Percentiles rank a stretch among this genome's conserved stretches.
These are phyloP conservation scores for Montifringilla adamsi DNA, from an alignment of 2,113 vertebrate species.

Conservation along the genomic window DNA sequence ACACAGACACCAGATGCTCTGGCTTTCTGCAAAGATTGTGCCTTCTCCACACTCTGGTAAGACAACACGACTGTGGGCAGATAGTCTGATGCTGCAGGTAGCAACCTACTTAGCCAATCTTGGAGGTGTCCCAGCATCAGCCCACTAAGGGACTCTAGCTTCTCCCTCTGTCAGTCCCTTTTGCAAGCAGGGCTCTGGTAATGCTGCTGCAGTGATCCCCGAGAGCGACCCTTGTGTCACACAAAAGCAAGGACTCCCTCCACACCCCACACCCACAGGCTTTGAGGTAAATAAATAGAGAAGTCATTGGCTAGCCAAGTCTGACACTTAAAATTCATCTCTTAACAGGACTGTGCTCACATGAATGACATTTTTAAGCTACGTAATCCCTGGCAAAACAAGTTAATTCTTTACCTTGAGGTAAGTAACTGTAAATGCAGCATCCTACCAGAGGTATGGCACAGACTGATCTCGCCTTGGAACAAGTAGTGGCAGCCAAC, in stretches of 20 bases:
- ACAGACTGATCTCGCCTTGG: not conserved
- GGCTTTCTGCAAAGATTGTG: not conserved
- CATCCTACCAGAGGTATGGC: not conserved
- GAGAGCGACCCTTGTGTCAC: not conserved
- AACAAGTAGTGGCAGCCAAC: conserved; percentile 4
- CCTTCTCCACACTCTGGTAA: not conserved
- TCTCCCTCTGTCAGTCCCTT: not conserved
- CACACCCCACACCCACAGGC: not conserved
- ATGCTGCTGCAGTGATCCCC: not conserved
- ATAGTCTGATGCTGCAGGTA: not conserved
- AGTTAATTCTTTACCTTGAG: not conserved
- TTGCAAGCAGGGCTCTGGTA: not conserved
- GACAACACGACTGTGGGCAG: not conserved
- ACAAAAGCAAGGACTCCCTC: not conserved
- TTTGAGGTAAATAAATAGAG: not conserved
- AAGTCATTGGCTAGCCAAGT: not conserved
- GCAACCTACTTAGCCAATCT: not conserved
- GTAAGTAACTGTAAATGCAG: conserved; percentile 15
- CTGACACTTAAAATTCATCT: not conserved
- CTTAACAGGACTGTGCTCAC: not conserved
- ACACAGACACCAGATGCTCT: not conserved
- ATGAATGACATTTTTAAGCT: not conserved
- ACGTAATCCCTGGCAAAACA: conserved; percentile 19
- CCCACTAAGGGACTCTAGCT: not conserved
- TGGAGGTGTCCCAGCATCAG: not conserved